Base-by-base conservation (phyloP, 2,888 invertebrate species). In the Globia sparganii region DNA sequence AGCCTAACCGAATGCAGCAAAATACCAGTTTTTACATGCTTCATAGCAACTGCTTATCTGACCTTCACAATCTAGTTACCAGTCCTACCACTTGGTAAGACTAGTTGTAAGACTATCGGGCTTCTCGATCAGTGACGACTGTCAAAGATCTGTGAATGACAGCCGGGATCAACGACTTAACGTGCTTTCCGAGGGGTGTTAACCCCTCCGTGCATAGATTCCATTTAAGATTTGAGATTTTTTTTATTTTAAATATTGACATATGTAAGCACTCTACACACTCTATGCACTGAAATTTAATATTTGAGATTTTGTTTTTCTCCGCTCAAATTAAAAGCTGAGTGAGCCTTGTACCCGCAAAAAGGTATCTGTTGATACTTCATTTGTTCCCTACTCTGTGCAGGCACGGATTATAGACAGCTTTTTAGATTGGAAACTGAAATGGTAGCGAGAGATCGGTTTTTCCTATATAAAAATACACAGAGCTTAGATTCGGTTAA, bases 371-470 rank as follows among this genome's bases (percentile, higher is more conserved):
- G 1, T 28, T 43, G 25, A 4, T 37, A 43, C 40, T 81, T 62
- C 70, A 71, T 62, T 53, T 64, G 0, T 15, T 83, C 0, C 37
- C n/a, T 73, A 71, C n/a, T 83, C 81, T 18, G 31, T 78, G 67
- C 21, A 15, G 11, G 18, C 13, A 40, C 18, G 73, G 81, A 73
- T 81, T 81, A 74, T 56, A 59, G 73, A 74, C 67, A 56, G 70
- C 70, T 69, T 64, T 78, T 68, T 64, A 37, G 53, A 78, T 78
- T 79, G 81, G 59, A 83, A 74, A 74, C 56, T 56, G 78, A 70
- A 78, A 78, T 61, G 37, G 66, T 70, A 13, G 40, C n/a, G 56
- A 37, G 62, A 53, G 37, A 71, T 73, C 53, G 59, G 62, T 9
- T 78, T 81, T 81, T 68, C 46, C 68, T 37, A 40, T 43, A 43